Conservation (phyloP, 2,797 vertebrate species). For the Agapornis canus region DNA sequence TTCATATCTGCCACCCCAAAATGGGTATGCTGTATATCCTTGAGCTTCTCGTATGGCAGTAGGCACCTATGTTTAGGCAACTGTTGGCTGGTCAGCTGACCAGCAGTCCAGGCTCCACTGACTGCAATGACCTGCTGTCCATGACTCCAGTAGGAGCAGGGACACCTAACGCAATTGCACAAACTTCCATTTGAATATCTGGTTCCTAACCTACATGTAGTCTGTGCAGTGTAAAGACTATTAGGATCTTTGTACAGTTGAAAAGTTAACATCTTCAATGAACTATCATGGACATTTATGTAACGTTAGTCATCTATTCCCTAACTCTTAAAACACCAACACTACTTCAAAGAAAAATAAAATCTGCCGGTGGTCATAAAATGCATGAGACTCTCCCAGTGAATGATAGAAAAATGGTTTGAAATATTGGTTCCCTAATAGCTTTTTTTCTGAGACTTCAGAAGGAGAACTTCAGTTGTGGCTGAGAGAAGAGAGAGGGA, state of each 20-base stretch:
- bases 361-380: background rate
- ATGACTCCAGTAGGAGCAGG: fast-evolving
- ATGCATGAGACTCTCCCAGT: background rate
- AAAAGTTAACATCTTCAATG: background rate
- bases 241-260: background rate
- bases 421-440: background rate
- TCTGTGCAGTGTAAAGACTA: background rate
- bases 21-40: background rate
- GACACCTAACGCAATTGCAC: background rate
- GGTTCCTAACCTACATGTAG: background rate
- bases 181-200: background rate
- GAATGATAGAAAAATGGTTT: background rate
- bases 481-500: background rate
- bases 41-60: background rate
- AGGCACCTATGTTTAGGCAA: background rate
- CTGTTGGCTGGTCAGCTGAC: constrained; percentile 1
- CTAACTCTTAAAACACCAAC: background rate
- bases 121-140: background rate
- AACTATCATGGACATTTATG: background rate
- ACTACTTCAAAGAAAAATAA: background rate
- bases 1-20: background rate
- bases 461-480: background rate
- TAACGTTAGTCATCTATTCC: background rate
- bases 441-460: background rate
- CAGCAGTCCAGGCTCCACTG: background rate